Evolutionary conservation across 2,797 vertebrate species (phyloP).

Genomic region (Adrianichthys oophorus): DNA sequence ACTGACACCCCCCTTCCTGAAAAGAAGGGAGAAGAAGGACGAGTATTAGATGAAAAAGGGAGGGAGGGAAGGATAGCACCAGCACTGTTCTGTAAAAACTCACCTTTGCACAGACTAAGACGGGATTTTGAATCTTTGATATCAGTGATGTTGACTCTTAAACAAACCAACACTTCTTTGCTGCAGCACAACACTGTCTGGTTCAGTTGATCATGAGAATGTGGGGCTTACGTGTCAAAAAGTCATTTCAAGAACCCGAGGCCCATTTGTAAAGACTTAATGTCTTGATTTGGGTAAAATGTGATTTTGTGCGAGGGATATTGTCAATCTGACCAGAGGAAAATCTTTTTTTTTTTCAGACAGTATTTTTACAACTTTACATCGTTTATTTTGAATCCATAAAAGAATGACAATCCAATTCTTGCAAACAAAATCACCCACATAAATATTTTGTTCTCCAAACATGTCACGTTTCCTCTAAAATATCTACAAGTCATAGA

Average conservation of each 20-base stretch:
- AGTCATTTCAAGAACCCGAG: constrained; percentile 19
- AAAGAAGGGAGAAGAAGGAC: constrained; percentile 34
- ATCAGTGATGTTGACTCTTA: constrained; percentile 52
- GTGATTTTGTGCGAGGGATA: constrained; percentile 32
- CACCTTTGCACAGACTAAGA: constrained; percentile 36
- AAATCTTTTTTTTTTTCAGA: constrained; percentile 37
- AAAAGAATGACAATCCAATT: constrained; percentile 75
- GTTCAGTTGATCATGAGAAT: constrained; percentile 22
- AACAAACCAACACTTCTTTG: constrained; percentile 30
- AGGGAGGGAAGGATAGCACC: constrained; percentile 66
- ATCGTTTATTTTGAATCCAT: constrained; percentile 69
- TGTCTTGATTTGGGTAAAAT: constrained; percentile 33
- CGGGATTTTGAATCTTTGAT: constrained; percentile 45
- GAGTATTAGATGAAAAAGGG: constrained; percentile 15
- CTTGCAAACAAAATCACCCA: constrained; percentile 57
- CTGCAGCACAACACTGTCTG: constrained; percentile 26
- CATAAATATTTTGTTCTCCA: constrained; percentile 20
- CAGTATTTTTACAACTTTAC: constrained; percentile 49
- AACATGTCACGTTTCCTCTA: constrained; percentile 26
- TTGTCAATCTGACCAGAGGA: constrained; percentile 35
- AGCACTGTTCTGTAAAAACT: constrained; percentile 59
- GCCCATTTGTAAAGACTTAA: constrained; percentile 15
- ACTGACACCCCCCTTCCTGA: constrained; percentile 78
- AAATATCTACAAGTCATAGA: constrained; percentile 32
- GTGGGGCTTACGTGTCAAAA: constrained; percentile 17